phyloP scores from a whole-genome alignment of 2,888 invertebrate species.

The Torymus auratus region DNA sequence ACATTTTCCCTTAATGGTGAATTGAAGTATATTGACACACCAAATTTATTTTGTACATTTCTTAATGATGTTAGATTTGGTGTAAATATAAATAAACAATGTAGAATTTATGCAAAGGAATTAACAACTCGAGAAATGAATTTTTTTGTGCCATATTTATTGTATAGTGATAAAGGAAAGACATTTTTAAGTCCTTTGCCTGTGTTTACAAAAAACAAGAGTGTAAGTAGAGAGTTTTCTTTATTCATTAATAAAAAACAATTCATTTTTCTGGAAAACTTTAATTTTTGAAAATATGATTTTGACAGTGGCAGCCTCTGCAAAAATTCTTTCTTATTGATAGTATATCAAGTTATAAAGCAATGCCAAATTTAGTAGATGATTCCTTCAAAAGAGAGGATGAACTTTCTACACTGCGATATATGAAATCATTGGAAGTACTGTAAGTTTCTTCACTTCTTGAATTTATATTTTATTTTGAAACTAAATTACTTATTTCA shows the following conservation, averaged over 20 bases:
- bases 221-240: slow-evolving; percentile 26
- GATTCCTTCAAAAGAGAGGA: slow-evolving; percentile 62
- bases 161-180: slow-evolving; percentile 75
- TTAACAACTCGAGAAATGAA: slow-evolving; percentile 73
- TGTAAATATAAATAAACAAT: slow-evolving; percentile 72
- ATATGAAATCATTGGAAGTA: slow-evolving; percentile 73
- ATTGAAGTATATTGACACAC: slow-evolving; percentile 72
- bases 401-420: slow-evolving; percentile 70
- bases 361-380: slow-evolving; percentile 63
- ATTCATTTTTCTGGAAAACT: too few species aligned
- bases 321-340: slow-evolving; percentile 85
- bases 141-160: slow-evolving; percentile 79
- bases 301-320: slow-evolving; percentile 81
- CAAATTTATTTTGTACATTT: slow-evolving; percentile 69
- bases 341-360: slow-evolving; percentile 76
- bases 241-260: too few species aligned
- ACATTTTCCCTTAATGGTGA: slow-evolving; percentile 75
- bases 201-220: slow-evolving; percentile 76
- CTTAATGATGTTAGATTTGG: slow-evolving; percentile 75
- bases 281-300: slow-evolving; percentile 60
- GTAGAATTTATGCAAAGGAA: slow-evolving; percentile 72
- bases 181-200: slow-evolving; percentile 79
- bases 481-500: slow-evolving; percentile 62
- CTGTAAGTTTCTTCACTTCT: slow-evolving; percentile 64
- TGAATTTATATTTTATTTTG: slow-evolving; percentile 10